phyloP scores from a whole-genome alignment of 1,140 invertebrate genomes.

The Hyphantria cunea region DNA sequence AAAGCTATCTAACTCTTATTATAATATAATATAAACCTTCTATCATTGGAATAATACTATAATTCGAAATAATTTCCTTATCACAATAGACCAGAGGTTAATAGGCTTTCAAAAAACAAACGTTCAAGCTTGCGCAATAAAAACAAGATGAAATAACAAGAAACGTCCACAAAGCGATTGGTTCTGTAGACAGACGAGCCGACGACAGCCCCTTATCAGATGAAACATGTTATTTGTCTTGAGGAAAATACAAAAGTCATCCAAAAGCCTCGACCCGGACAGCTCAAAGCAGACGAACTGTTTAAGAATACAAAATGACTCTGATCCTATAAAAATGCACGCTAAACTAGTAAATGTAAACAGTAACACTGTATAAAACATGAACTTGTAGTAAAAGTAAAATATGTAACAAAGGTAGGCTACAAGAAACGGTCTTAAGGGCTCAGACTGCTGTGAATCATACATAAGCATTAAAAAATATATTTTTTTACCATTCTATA shows the following conservation, averaged over 20 bases:
- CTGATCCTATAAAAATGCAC: constrained; percentile 31
- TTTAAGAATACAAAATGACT: constrained; percentile 49
- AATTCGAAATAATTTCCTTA: constrained; percentile 13
- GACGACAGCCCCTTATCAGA: constrained; percentile 70
- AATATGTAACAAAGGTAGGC: background rate
- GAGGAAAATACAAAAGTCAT: constrained; percentile 55
- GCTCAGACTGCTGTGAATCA: no score
- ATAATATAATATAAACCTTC: background rate
- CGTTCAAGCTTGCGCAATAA: constrained; percentile 41
- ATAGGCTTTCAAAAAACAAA: constrained; percentile 38
- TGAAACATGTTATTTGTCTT: constrained; percentile 66
- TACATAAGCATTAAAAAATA: no score
- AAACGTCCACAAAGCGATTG: constrained; percentile 58
- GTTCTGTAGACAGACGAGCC: constrained; percentile 58
- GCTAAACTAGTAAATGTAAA: constrained; percentile 2
- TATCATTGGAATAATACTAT: constrained; percentile 1
- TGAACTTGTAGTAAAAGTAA: no score
- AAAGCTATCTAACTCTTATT: background rate
- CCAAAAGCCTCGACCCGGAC: constrained; percentile 53
- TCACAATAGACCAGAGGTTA: constrained; percentile 25
- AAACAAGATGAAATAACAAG: constrained; percentile 52
- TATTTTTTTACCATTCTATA: background rate
- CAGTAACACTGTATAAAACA: no score
- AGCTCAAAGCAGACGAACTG: constrained; percentile 44
- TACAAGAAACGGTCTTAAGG: background rate